Evolutionary conservation across 2,797 vertebrate genomes (phyloP), one percentile per base, ranked within the genome.

Genomic region (Bovichtus diacanthus): DNA sequence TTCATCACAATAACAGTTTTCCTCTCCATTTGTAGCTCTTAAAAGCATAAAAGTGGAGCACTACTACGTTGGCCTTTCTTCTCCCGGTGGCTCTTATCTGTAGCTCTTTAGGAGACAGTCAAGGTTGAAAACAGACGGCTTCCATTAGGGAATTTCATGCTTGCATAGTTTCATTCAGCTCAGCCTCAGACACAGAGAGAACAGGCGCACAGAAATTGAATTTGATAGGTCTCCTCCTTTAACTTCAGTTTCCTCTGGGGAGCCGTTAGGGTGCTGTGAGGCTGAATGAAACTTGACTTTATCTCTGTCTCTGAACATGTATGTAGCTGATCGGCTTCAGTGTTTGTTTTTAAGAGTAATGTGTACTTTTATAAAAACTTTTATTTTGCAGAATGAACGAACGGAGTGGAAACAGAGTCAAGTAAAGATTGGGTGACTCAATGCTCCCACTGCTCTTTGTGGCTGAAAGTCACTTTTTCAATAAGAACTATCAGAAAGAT

Each of bases 71-170:
- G 65, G 55, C 62, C 68, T 80, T 76, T 71, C 71, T 83, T 72
- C 73, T 78, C 25, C 70, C 55, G 5, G 18, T 7, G 13, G 69
- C 69, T 81, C 83, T 75, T 73, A 66, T 88, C 74, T 64, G 66
- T 38, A n/a, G 59, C 81, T 81, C 62, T 70, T 76, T 82, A 78
- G 81, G 70, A 84, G 74, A 81, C 76, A 85, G 85, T 83, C 67
- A 75, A 81, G 82, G 84, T 82, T 83, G 64, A 88, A 84, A 86
- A 87, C 88, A 92, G 75, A 74, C 76, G 54, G 79, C 66, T 91
- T 88, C 81, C 88, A 87, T 93, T 91, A 86, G 80, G 70, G 82
- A 71, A 89, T 90, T 86, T 92, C 87, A 90, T 83, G 92, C 87
- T 88, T 5, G 53, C 91, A 90, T 91, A 83, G 82, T 89, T 90